phyloP scores from a whole-genome alignment of 2,113 vertebrate species.

The Phalacrocorax pelagicus region DNA sequence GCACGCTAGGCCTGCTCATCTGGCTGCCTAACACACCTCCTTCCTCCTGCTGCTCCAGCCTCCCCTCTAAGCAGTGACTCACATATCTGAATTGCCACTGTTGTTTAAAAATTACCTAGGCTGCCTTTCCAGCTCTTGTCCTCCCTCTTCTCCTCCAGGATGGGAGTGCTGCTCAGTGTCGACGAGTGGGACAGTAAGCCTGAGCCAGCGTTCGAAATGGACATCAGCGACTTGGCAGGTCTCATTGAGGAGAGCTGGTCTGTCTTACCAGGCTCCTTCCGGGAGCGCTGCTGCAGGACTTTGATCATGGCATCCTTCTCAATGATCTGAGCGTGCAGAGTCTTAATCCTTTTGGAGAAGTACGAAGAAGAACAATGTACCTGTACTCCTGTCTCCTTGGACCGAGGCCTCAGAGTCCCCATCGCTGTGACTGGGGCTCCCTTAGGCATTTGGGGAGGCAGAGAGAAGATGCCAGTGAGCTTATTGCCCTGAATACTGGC shows the following conservation, averaged over 20 bases:
- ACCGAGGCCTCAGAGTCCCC: background rate
- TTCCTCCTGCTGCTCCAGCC: background rate
- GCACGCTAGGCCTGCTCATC: background rate
- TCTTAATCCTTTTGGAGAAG: constrained; percentile 87
- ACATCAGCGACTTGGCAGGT: constrained; percentile 97
- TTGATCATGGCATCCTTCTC: constrained; percentile 99
- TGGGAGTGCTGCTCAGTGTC: constrained; percentile 88
- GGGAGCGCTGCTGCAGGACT: constrained; percentile 95
- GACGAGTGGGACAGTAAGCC: constrained; percentile 88
- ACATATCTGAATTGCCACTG: rapidly evolving
- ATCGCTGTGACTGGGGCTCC: background rate
- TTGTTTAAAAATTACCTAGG: constrained; percentile 79
- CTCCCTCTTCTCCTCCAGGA: constrained; percentile 92
- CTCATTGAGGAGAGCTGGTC: constrained; percentile 91
- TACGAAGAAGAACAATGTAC: background rate
- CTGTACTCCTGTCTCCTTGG: background rate
- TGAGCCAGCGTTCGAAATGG: constrained; percentile 90
- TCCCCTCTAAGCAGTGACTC: background rate
- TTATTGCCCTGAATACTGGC: background rate
- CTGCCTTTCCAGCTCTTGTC: constrained; percentile 97
- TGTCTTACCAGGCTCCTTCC: constrained; percentile 89
- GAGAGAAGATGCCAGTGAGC: background rate
- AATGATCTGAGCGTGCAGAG: constrained; percentile 96
- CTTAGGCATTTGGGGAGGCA: background rate
- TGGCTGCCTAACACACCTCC: background rate